Conservation (phyloP, 2,113 vertebrate genomes). For the Meriones unguiculatus region DNA sequence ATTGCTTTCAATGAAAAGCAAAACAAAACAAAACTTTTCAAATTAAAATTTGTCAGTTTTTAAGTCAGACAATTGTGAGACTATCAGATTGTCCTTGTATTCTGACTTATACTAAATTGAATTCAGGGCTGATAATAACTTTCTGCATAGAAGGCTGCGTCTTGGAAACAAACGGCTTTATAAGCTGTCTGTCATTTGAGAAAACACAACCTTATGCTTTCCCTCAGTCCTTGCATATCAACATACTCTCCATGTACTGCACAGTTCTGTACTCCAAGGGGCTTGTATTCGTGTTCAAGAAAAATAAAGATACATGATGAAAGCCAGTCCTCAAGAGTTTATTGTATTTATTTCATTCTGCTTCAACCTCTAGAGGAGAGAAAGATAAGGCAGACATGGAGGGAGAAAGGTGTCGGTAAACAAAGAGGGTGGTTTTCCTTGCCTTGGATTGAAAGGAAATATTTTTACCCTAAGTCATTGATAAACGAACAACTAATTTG, state of each 20-base stretch:
- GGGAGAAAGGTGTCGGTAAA: neutral
- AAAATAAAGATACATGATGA: constrained; percentile 44
- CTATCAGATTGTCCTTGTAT: constrained; percentile 55
- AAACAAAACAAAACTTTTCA: neutral
- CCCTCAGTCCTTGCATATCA: constrained; percentile 18
- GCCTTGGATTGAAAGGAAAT: constrained; percentile 27
- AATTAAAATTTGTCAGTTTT: constrained; percentile 56
- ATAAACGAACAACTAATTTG: constrained; percentile 2
- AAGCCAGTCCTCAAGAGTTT: neutral
- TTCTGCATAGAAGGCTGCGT: constrained; percentile 42
- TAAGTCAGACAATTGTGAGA: constrained; percentile 62
- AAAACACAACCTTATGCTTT: neutral
- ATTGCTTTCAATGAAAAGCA: neutral
- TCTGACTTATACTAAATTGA: constrained; percentile 66
- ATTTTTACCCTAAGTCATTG: constrained; percentile 16
- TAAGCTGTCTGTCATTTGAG: constrained; percentile 53
- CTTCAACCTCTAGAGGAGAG: constrained; percentile 26
- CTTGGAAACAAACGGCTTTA: constrained; percentile 69
- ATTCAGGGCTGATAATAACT: constrained; percentile 62
- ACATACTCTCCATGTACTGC: neutral
- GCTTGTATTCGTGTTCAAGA: constrained; percentile 16
- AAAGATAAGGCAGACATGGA: neutral
- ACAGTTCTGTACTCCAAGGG: neutral
- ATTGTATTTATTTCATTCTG: constrained; percentile 58
- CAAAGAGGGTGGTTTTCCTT: neutral